Evolutionary conservation across 2,113 vertebrate species (phyloP).

Genomic region (Burhinus bistriatus): DNA sequence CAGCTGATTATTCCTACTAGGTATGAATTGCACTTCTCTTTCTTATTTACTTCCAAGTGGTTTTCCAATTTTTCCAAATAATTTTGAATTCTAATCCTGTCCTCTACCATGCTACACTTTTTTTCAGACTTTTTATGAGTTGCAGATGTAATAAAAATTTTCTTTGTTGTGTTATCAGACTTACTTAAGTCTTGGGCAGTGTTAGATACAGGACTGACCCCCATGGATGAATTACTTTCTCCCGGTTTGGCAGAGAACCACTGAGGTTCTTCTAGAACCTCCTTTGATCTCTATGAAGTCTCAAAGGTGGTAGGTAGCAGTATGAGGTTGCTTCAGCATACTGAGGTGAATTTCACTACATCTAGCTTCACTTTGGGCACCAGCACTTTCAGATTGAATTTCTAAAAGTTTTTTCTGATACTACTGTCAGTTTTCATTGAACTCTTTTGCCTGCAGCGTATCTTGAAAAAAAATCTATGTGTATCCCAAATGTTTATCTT

Average conservation of each 20-base stretch:
- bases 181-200: neutral
- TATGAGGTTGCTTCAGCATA: neutral
- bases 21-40: neutral
- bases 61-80: neutral
- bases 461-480: neutral
- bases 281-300: neutral
- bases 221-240: neutral
- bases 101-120: neutral
- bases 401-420: neutral
- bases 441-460: neutral
- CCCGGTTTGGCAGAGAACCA: neutral
- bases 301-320: neutral
- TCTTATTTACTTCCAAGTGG: neutral
- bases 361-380: neutral
- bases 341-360: neutral
- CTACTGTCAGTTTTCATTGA: neutral
- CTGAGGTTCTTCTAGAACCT: neutral
- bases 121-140: neutral
- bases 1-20: neutral
- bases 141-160: neutral
- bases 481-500: neutral
- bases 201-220: neutral
- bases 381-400: neutral
- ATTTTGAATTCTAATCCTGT: neutral
- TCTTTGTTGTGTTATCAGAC: neutral